Evolutionary conservation across 2,113 vertebrate genomes (phyloP).

Genomic region (Trematomus loennbergii): DNA sequence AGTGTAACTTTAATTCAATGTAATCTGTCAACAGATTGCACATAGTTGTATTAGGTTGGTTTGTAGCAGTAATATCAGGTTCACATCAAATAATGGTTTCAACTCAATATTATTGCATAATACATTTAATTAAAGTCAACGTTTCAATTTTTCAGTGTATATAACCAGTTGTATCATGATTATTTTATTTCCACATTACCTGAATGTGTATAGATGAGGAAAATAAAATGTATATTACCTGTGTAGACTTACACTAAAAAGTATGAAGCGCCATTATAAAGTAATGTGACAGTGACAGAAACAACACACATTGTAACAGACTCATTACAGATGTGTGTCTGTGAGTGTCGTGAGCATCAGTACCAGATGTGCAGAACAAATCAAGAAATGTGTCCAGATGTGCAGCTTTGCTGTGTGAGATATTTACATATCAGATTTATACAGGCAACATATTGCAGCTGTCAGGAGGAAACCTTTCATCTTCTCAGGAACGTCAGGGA

Average conservation of each 20-base stretch:
- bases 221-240: neutral
- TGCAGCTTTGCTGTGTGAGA: constrained; percentile 14
- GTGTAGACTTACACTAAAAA: neutral
- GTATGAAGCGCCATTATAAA: neutral
- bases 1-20: too few species aligned
- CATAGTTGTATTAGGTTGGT: too few species aligned
- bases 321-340: constrained; percentile 11
- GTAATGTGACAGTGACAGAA: neutral
- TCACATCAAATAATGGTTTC: too few species aligned
- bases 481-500: neutral
- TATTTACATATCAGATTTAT: constrained; percentile 17
- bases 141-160: too few species aligned
- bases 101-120: too few species aligned
- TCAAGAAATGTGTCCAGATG: constrained; percentile 33
- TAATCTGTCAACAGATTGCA: too few species aligned
- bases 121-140: too few species aligned
- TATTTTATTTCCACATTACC: neutral
- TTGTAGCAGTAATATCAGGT: too few species aligned
- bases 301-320: constrained; percentile 12
- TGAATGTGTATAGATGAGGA: neutral
- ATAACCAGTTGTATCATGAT: neutral
- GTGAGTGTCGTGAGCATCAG: neutral
- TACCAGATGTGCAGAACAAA: constrained; percentile 24
- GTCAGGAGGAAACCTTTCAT: neutral
- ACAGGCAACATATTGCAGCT: constrained; percentile 13